phyloP scores from a whole-genome alignment of 2,888 invertebrate species.

The Empis livida region DNA sequence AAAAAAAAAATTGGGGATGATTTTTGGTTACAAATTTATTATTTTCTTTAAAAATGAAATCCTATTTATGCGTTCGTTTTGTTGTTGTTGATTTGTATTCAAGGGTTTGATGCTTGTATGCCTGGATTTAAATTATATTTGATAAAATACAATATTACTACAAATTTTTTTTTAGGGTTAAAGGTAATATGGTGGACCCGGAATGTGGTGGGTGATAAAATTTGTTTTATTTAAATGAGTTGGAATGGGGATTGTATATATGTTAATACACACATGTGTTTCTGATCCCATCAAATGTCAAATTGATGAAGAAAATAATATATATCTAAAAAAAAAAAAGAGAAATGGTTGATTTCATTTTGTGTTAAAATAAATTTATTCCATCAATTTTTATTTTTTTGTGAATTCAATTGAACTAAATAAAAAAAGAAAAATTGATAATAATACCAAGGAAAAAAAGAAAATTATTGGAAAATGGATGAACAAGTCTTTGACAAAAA shows the following conservation, averaged over 20 bases:
- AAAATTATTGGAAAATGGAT: background rate
- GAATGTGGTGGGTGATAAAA: no score
- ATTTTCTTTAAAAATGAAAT: background rate
- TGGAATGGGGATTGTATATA: background rate
- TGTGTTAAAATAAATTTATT: background rate
- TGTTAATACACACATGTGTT: background rate
- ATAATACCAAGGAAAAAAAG: no score
- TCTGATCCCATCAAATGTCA: slow-evolving; percentile 1
- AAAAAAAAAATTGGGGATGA: no score
- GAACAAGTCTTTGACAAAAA: no score
- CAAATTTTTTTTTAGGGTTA: background rate
- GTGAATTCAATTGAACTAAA: background rate
- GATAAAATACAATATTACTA: no score
- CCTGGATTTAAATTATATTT: no score
- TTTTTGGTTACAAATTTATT: background rate
- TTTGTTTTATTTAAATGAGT: no score
- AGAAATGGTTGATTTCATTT: background rate
- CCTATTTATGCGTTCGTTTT: background rate
- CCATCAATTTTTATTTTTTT: background rate
- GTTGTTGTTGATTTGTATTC: background rate
- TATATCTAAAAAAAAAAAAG: background rate
- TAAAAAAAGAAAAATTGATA: background rate
- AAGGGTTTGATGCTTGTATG: no score
- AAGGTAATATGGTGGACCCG: background rate
- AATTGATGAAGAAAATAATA: background rate